Conservation (phyloP, 1,140 invertebrate species). For the Drosophila sucinea region DNA sequence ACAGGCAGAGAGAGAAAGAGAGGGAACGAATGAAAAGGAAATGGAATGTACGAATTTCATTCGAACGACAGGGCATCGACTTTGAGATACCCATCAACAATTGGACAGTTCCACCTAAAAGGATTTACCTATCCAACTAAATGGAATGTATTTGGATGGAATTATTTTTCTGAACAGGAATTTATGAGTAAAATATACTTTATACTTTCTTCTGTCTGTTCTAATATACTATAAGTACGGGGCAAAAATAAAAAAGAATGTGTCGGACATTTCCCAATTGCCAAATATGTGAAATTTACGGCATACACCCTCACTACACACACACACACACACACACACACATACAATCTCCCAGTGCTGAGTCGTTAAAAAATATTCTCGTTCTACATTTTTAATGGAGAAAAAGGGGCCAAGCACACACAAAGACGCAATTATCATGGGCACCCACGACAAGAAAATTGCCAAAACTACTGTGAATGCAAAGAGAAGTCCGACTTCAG, state of each 20-base stretch:
- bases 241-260: neutral
- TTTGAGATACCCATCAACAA: neutral
- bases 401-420: conserved; percentile 10
- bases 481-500: neutral
- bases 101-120: too few species aligned
- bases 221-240: too few species aligned
- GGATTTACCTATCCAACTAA: too few species aligned
- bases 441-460: conserved; percentile 17
- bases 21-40: neutral
- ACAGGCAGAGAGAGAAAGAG: neutral
- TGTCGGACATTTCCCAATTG: conserved; percentile 4
- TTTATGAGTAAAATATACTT: neutral
- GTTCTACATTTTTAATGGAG: conserved; percentile 27
- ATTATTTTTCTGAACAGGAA: too few species aligned
- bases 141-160: too few species aligned
- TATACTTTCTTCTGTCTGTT: neutral
- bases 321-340: conserved; percentile 73
- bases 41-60: neutral
- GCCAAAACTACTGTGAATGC: conserved; percentile 15
- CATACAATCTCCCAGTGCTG: conserved; percentile 69
- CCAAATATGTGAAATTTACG: conserved; percentile 54
- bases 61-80: neutral
- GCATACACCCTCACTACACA: conserved; percentile 59
- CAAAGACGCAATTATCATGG: conserved; percentile 13
- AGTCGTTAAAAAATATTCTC: conserved; percentile 66